phyloP scores from a whole-genome alignment of 2,888 invertebrate species.

The Latrodectus elegans region DNA sequence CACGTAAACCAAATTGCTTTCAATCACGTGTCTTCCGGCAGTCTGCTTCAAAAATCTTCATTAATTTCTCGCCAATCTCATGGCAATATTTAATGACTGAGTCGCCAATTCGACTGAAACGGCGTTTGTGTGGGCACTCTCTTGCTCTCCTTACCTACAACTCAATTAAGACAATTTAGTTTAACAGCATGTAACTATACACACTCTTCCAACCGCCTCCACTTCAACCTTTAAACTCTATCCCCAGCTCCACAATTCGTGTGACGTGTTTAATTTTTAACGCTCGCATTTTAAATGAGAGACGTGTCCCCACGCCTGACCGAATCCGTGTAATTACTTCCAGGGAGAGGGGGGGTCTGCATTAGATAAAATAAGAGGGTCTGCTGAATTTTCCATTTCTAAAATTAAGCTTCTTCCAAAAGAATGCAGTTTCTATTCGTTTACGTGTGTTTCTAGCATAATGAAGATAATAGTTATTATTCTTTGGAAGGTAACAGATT shows the following conservation, averaged over 20 bases:
- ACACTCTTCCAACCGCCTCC: background rate
- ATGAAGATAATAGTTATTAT: conserved; percentile 4
- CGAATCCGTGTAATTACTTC: conserved; percentile 19
- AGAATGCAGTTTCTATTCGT: conserved; percentile 21
- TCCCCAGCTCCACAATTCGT: conserved; percentile 9
- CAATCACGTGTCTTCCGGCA: background rate
- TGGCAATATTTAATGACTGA: background rate
- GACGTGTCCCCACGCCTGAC: conserved; percentile 15
- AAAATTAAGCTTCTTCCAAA: conserved; percentile 12
- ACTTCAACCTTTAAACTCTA: no score
- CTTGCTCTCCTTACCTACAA: background rate
- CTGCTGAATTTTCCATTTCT: conserved; percentile 16
- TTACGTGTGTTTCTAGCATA: conserved; percentile 32
- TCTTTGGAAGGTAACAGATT: no score
- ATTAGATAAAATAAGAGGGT: no score
- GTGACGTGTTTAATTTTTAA: conserved; percentile 44
- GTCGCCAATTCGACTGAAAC: background rate
- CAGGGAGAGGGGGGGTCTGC: background rate
- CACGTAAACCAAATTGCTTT: no score
- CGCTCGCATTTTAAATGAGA: conserved; percentile 29
- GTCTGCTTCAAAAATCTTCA: background rate
- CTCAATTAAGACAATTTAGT: conserved; percentile 34
- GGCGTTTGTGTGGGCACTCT: no score
- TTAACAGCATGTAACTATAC: conserved; percentile 12
- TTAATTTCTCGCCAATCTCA: background rate